phyloP scores from a whole-genome alignment of 1,140 invertebrate genomes.

The Drosophila tsacasi region DNA sequence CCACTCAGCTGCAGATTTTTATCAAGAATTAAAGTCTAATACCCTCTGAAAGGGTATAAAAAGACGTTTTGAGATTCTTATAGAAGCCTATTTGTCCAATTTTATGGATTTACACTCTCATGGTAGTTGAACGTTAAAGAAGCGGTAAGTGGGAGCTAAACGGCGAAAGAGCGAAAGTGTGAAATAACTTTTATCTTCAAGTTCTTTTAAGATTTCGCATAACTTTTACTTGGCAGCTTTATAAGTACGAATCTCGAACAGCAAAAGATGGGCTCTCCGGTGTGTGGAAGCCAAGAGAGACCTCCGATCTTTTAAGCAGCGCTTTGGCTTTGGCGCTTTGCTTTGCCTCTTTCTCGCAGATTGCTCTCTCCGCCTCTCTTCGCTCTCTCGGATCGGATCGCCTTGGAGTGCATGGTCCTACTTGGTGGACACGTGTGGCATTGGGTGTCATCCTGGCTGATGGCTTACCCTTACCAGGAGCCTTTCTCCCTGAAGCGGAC shows the following conservation, averaged over 20 bases:
- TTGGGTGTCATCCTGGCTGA: background rate
- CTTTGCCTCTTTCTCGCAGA: background rate
- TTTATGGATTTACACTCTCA: conserved; percentile 5
- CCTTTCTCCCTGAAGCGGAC: background rate
- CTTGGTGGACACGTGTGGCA: background rate
- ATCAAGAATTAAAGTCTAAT: background rate
- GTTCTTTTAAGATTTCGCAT: background rate
- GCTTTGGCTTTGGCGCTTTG: background rate
- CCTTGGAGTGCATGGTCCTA: background rate
- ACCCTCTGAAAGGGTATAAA: background rate
- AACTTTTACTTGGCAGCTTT: conserved; percentile 1
- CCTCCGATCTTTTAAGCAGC: background rate
- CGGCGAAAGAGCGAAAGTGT: conserved; percentile 17
- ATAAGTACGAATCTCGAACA: conserved; percentile 2
- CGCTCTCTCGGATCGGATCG: background rate
- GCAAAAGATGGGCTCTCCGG: conserved; percentile 7
- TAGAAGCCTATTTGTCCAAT: background rate
- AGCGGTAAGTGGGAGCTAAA: conserved; percentile 1
- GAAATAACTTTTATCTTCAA: conserved; percentile 7
- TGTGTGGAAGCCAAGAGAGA: conserved; percentile 3
- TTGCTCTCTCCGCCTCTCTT: conserved; percentile 1
- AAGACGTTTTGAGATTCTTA: background rate
- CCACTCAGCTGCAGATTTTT: background rate
- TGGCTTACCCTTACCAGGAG: background rate
- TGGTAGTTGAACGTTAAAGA: background rate